Conservation (phyloP, 2,797 vertebrate species). For the Neostethus bicornis region DNA sequence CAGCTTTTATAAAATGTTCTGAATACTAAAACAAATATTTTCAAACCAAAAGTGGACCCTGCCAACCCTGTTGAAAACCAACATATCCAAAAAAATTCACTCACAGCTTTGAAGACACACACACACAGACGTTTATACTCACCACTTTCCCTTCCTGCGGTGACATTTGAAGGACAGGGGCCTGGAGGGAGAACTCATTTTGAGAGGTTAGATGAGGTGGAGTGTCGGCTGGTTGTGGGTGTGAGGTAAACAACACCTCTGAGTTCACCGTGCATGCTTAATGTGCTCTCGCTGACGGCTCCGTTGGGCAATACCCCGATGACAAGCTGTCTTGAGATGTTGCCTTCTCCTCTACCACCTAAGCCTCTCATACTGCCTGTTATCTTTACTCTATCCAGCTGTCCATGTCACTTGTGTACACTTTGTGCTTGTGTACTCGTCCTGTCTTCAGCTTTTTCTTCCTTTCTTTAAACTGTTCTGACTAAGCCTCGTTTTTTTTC, state of each 20-base stretch:
- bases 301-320: constrained; percentile 53
- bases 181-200: constrained; percentile 59
- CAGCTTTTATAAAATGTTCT: too few species aligned
- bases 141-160: constrained; percentile 27
- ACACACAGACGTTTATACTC: constrained; percentile 13
- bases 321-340: constrained; percentile 68
- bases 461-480: constrained; percentile 7
- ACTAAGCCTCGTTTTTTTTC: background rate
- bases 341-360: constrained; percentile 38
- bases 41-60: background rate
- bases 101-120: background rate
- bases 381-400: constrained; percentile 39
- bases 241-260: constrained; percentile 73
- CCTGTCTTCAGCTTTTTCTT: constrained; percentile 8
- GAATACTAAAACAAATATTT: too few species aligned
- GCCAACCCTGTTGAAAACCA: constrained; percentile 20
- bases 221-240: constrained; percentile 51
- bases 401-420: constrained; percentile 18
- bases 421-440: constrained; percentile 12
- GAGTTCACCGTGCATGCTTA: constrained; percentile 72
- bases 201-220: constrained; percentile 54
- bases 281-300: constrained; percentile 56
- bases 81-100: constrained; percentile 14
- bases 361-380: constrained; percentile 32
- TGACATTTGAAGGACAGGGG: constrained; percentile 71